Conservation (phyloP, 1,140 invertebrate species). For the Trachymyrmex cornetzi region DNA sequence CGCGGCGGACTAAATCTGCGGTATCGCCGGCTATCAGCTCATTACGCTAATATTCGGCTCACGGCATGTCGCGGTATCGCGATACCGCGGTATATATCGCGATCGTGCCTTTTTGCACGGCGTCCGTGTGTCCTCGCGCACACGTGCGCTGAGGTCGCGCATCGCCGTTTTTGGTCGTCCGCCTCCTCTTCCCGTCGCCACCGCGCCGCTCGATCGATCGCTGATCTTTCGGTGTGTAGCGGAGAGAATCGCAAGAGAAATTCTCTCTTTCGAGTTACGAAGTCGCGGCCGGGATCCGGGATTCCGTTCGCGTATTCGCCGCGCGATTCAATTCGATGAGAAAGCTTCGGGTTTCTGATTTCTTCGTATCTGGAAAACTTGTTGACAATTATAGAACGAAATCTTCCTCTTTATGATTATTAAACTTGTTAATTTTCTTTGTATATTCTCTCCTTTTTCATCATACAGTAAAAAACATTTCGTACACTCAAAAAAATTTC, state of each 20-base stretch:
- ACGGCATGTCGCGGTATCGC: conserved; percentile 76
- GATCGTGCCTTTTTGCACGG: conserved; percentile 80
- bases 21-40: conserved; percentile 81
- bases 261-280: not conserved
- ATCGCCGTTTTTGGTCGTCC: conserved; percentile 62
- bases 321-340: not conserved
- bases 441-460: not conserved
- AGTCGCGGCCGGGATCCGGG: not conserved
- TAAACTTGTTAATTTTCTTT: not conserved
- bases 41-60: conserved; percentile 84
- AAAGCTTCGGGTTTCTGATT: not conserved
- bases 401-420: not conserved
- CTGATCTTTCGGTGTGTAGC: conserved; percentile 21
- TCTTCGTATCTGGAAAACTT: not conserved
- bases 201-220: conserved; percentile 38
- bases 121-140: not conserved
- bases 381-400: not conserved
- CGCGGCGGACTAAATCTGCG: conserved; percentile 77
- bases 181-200: not conserved
- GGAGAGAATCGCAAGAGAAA: conserved; percentile 26
- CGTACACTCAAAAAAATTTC: too few species aligned
- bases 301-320: too few species aligned
- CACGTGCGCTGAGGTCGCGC: conserved; percentile 15
- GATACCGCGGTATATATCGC: conserved; percentile 78
- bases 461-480: not conserved